These are phyloP conservation scores for Hypothenemus hampei DNA, from an alignment of 1,140 invertebrate species.

Conservation along the genomic window DNA sequence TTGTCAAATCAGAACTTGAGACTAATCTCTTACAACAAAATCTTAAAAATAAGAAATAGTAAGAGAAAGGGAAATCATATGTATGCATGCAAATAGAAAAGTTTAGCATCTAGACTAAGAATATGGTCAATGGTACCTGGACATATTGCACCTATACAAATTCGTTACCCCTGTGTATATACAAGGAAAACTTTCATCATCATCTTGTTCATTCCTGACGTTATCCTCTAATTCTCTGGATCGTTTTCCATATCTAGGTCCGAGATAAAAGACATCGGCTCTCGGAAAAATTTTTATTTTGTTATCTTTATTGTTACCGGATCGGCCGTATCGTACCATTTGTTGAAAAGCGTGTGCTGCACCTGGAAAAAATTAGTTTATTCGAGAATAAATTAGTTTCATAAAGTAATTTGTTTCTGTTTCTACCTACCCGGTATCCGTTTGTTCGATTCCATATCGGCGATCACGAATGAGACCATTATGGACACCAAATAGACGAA, in stretches of 20 bases:
- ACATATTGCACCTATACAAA: slow-evolving; percentile 38
- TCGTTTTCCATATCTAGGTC: slow-evolving; percentile 39
- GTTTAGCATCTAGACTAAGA: too few relatives aligned
- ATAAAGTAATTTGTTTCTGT: not conserved
- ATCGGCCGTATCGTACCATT: slow-evolving; percentile 32
- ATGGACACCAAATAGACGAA: slow-evolving; percentile 14
- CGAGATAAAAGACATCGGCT: slow-evolving; percentile 31
- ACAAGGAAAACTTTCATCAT: slow-evolving; percentile 32
- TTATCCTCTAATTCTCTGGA: slow-evolving; percentile 25
- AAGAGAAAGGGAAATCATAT: too few relatives aligned
- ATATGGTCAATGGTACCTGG: slow-evolving; percentile 35
- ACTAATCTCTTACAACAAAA: too few relatives aligned
- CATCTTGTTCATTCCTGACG: slow-evolving; percentile 16
- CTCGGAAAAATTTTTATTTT: slow-evolving; percentile 31
- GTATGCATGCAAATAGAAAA: not conserved
- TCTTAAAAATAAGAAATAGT: too few relatives aligned
- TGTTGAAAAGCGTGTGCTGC: slow-evolving; percentile 24
- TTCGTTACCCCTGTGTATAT: slow-evolving; percentile 37
- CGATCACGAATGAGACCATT: slow-evolving; percentile 7
- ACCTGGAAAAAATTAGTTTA: slow-evolving; percentile 7
- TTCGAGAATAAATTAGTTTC: not conserved
- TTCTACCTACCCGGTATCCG: slow-evolving; percentile 26
- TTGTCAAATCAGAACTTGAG: too few relatives aligned
- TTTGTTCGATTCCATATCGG: slow-evolving; percentile 19
- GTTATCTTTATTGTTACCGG: slow-evolving; percentile 11